phyloP scores from a whole-genome alignment of 2,113 vertebrate species.

The Callionymus lyra region DNA sequence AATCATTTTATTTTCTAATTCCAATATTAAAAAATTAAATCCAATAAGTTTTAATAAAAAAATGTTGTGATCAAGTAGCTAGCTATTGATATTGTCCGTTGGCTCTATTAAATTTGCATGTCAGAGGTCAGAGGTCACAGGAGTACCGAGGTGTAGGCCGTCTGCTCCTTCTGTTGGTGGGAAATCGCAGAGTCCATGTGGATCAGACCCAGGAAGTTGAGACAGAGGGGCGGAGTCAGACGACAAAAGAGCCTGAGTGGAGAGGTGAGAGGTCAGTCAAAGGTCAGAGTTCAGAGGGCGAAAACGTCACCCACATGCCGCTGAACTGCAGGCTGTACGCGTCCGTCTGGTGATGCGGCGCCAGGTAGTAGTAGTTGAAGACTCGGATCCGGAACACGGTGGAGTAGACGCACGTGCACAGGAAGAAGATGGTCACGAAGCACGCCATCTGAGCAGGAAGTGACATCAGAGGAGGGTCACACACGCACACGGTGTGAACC shows the following conservation, averaged over 20 bases:
- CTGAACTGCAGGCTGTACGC: slow-evolving; percentile 98
- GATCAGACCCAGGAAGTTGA: slow-evolving; percentile 95
- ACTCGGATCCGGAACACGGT: slow-evolving; percentile 96
- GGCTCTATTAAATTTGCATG: too few species aligned
- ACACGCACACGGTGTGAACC: slow-evolving; percentile 28
- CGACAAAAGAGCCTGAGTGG: slow-evolving; percentile 87
- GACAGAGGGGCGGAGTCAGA: slow-evolving; percentile 89
- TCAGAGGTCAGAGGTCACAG: too few species aligned
- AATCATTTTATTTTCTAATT: too few species aligned
- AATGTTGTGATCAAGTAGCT: too few species aligned
- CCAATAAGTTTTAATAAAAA: too few species aligned
- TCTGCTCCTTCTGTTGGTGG: slow-evolving; percentile 80
- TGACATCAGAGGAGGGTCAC: neutral
- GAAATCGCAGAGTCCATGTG: slow-evolving; percentile 97
- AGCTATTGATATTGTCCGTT: too few species aligned
- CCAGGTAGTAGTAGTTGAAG: slow-evolving; percentile 98
- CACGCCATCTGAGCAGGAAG: slow-evolving; percentile 79
- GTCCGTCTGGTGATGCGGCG: slow-evolving; percentile 95
- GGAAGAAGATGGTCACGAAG: slow-evolving; percentile 94
- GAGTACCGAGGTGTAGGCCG: slow-evolving; percentile 87
- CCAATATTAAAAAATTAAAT: too few species aligned
- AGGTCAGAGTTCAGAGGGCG: neutral
- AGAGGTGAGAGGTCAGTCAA: neutral
- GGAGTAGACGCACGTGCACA: slow-evolving; percentile 94
- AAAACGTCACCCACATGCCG: slow-evolving; percentile 81